These are phyloP conservation scores for Papilio glaucus DNA, from an alignment of 1,140 invertebrate species.

Conservation along the genomic window DNA sequence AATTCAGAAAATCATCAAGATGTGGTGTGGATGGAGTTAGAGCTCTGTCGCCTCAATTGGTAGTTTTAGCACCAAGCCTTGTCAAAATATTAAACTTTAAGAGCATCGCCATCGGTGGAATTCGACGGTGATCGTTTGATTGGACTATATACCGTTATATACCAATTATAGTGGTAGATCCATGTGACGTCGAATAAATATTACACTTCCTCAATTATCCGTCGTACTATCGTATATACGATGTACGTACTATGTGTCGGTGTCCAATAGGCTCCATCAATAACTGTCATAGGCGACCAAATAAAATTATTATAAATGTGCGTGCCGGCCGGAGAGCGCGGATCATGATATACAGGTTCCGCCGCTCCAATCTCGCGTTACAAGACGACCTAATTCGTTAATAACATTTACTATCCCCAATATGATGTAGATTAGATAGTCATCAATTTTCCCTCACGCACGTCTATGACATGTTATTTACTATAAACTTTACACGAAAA, in stretches of 20 bases:
- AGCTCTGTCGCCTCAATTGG: no score
- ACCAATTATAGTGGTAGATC: background rate
- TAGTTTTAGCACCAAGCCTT: no score
- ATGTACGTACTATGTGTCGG: background rate
- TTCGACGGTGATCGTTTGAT: no score
- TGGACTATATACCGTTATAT: no score
- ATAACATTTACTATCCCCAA: conserved; percentile 47
- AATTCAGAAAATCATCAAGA: no score
- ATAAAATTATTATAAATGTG: conserved; percentile 73
- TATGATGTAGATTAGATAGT: conserved; percentile 33
- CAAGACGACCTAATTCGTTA: conserved; percentile 67
- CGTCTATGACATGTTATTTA: no score
- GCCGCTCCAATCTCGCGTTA: conserved; percentile 57
- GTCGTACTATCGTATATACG: background rate
- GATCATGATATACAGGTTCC: conserved; percentile 54
- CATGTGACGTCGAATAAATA: conserved; percentile 52
- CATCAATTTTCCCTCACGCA: background rate
- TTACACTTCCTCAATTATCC: conserved; percentile 61
- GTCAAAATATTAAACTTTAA: no score
- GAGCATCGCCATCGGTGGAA: no score
- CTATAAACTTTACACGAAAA: no score
- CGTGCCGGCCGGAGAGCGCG: conserved; percentile 48
- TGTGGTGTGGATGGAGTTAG: no score
- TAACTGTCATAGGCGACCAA: conserved; percentile 74
- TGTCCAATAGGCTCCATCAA: conserved; percentile 66